Percentiles rank a stretch among this genome's conserved stretches.
Conservation (phyloP, 2,113 vertebrate genomes). For the Crotalus viridis region DNA sequence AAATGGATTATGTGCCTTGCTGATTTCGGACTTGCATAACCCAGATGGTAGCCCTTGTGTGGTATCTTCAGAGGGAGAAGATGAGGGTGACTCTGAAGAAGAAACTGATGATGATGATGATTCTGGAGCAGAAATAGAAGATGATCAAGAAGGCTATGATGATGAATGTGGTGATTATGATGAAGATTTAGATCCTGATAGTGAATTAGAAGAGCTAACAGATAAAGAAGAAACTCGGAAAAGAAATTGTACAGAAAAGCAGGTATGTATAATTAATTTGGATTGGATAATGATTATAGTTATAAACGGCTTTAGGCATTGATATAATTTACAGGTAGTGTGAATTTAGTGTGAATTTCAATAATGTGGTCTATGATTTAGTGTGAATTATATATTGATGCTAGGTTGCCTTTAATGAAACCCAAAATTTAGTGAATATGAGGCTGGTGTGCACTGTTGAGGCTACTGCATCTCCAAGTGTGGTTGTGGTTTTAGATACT, state of each 20-base stretch:
- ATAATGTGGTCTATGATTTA: not conserved
- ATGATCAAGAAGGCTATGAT: slow-evolving; percentile 77
- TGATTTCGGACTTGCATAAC: slow-evolving; percentile 89
- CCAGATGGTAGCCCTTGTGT: slow-evolving; percentile 62
- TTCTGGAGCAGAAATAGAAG: slow-evolving; percentile 81
- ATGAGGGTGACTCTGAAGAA: slow-evolving; percentile 59
- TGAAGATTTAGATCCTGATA: slow-evolving; percentile 70
- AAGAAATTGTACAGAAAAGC: slow-evolving; percentile 84
- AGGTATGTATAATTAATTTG: slow-evolving; percentile 72
- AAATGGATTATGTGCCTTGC: slow-evolving; percentile 87
- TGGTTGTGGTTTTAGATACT: not conserved
- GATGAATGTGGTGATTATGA: slow-evolving; percentile 78
- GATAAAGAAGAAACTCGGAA: slow-evolving; percentile 72
- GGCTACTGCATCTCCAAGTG: not conserved
- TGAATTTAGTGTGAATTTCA: not conserved
- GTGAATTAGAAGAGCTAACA: slow-evolving; percentile 74
- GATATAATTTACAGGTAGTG: not conserved
- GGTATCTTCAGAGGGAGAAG: slow-evolving; percentile 69
- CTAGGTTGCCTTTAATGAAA: not conserved
- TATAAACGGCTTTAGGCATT: not conserved
- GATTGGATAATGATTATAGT: slow-evolving; percentile 2
- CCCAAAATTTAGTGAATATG: not conserved
- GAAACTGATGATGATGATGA: slow-evolving; percentile 78
- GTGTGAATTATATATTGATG: not conserved
- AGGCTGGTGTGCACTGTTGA: not conserved